Percentiles rank a stretch among this genome's conserved stretches.
Evolutionary conservation across 2,113 vertebrate species (phyloP).

Genomic region (Clarias gariepinus): DNA sequence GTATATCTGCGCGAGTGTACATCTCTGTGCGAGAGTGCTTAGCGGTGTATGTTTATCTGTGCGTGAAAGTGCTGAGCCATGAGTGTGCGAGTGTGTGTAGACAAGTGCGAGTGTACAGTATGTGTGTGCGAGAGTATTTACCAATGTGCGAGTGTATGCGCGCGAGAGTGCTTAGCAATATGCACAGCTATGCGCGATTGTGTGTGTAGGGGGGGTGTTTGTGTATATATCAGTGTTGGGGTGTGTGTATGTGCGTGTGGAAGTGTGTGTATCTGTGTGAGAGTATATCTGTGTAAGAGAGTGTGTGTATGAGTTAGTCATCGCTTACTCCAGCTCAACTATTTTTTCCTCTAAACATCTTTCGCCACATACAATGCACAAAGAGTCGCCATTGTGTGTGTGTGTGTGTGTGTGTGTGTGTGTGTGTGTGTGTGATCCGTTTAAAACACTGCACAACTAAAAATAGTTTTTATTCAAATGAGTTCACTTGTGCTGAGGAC

Average conservation of each 20-base stretch:
- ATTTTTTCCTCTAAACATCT: slow-evolving; percentile 26
- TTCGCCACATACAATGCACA: slow-evolving; percentile 25
- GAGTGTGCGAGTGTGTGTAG: neutral
- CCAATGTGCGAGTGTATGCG: neutral
- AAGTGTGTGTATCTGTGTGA: neutral
- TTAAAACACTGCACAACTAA: slow-evolving; percentile 47
- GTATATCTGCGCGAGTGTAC: no score
- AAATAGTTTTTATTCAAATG: slow-evolving; percentile 58
- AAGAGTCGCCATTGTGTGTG: slow-evolving; percentile 6
- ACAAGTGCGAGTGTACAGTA: no score
- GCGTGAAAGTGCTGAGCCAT: no score
- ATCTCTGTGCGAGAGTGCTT: no score
- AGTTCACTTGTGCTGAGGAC: slow-evolving; percentile 54
- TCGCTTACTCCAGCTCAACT: neutral
- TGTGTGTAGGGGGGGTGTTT: neutral
- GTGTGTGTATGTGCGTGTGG: neutral
- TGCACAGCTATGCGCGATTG: no score
- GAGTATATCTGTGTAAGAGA: neutral
- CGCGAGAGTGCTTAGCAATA: neutral
- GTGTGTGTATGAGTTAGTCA: neutral
- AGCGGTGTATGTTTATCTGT: no score
- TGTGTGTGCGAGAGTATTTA: neutral
- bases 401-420: neutral
- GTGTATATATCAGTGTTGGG: neutral
- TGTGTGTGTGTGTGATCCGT: slow-evolving; percentile 29